Evolutionary conservation across 2,113 vertebrate species (phyloP).

Genomic region (Hyla sarda): DNA sequence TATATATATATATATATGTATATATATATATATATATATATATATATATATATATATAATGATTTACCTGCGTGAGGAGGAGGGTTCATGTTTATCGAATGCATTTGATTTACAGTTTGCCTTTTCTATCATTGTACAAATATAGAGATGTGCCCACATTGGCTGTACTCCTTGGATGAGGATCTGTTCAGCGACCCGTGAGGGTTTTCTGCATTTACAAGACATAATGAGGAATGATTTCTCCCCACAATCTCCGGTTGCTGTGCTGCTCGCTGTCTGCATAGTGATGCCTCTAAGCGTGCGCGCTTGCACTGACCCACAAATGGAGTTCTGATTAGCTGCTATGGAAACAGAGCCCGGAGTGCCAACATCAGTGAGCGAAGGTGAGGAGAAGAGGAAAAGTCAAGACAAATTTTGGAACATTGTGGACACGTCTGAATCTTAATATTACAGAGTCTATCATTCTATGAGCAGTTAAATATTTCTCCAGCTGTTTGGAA

Average conservation of each 20-base stretch:
- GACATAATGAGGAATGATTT: conserved; percentile 40
- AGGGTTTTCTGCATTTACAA: conserved; percentile 9
- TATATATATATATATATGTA: too few relatives aligned
- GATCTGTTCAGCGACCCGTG: neutral
- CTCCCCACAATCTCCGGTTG: neutral
- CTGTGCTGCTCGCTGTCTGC: conserved; percentile 25
- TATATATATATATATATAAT: too few relatives aligned
- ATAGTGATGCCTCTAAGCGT: conserved; percentile 41
- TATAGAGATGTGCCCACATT: neutral
- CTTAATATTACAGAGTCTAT: too few relatives aligned
- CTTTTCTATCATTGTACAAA: neutral
- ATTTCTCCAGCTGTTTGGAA: neutral
- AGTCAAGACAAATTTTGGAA: neutral
- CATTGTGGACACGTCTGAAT: neutral
- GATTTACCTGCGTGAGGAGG: neutral
- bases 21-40: too few relatives aligned
- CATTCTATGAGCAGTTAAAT: neutral
- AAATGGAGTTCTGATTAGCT: conserved; percentile 44
- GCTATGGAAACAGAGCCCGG: conserved; percentile 43
- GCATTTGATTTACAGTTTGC: neutral
- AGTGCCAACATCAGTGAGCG: conserved; percentile 14
- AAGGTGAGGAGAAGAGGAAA: neutral
- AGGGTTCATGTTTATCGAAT: too few relatives aligned
- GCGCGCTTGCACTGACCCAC: conserved; percentile 36
- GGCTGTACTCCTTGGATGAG: neutral